Evolutionary conservation across 1,140 invertebrate species (phyloP).

Genomic region (Conus ventricosus): DNA sequence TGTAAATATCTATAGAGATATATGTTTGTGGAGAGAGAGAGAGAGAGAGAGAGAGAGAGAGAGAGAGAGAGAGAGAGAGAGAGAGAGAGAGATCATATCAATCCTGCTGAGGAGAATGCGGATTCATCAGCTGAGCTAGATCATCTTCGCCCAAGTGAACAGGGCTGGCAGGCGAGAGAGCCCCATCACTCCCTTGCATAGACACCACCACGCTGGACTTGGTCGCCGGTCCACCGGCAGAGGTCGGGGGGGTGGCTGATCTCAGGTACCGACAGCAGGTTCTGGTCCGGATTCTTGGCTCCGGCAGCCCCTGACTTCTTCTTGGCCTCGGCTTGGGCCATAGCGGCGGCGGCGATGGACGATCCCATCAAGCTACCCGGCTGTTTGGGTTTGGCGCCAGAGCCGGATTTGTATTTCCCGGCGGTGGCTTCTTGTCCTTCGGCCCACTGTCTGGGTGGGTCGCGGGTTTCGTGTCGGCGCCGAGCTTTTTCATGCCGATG

Average conservation of each 20-base stretch:
- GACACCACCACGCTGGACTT: constrained; percentile 3
- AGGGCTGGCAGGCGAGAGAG: neutral
- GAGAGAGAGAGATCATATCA: neutral
- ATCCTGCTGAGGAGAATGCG: neutral
- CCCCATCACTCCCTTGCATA: neutral
- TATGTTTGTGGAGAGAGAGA: no score
- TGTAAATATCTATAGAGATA: no score
- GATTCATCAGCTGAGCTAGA: neutral
- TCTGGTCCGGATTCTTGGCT: neutral
- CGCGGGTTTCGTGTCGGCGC: neutral
- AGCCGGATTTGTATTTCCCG: neutral
- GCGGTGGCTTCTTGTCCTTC: neutral
- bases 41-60: no score
- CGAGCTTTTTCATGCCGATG: neutral
- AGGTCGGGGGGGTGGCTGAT: neutral
- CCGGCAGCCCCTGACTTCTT: neutral
- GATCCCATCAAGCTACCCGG: neutral
- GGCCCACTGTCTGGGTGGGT: neutral
- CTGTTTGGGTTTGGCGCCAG: neutral
- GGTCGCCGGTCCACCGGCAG: neutral
- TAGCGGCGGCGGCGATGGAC: neutral
- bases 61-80: neutral
- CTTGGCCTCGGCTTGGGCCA: constrained; percentile 2
- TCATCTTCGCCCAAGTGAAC: neutral
- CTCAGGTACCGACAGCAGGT: neutral